phyloP scores from a whole-genome alignment of 1,140 invertebrate genomes.

The Drosophila athabasca region DNA sequence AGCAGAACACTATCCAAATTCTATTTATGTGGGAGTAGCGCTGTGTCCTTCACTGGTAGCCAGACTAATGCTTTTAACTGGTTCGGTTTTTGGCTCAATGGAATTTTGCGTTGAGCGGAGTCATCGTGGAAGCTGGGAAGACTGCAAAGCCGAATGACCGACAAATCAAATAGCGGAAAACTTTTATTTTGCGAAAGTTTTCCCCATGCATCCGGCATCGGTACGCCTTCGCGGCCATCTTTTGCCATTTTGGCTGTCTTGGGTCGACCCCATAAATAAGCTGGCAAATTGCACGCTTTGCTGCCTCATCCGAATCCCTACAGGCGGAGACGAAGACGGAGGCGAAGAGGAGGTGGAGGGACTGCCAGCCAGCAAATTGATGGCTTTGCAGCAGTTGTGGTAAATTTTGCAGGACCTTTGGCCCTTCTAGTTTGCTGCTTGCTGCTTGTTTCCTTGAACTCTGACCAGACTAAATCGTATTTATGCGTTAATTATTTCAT shows the following conservation, averaged over 20 bases:
- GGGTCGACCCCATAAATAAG: constrained; percentile 70
- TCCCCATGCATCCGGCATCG: constrained; percentile 56
- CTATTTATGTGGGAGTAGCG: constrained; percentile 57
- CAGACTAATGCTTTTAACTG: constrained; percentile 38
- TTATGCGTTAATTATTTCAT: constrained; percentile 79
- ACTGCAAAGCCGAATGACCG: constrained; percentile 49
- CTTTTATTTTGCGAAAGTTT: constrained; percentile 77
- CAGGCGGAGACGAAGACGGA: background rate
- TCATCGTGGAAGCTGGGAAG: background rate
- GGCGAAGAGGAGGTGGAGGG: too few relatives aligned
- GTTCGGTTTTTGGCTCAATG: constrained; percentile 42
- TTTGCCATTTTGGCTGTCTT: constrained; percentile 35
- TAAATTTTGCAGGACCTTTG: constrained; percentile 40
- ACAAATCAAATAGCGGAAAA: constrained; percentile 80
- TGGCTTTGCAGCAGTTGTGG: constrained; percentile 67
- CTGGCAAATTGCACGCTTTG: constrained; percentile 72
- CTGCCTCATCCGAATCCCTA: constrained; percentile 35
- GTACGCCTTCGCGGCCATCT: background rate
- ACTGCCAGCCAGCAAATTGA: constrained; percentile 53
- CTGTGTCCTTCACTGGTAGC: constrained; percentile 29
- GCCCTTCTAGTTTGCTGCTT: constrained; percentile 15
- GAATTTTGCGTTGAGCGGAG: constrained; percentile 16
- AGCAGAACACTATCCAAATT: constrained; percentile 59
- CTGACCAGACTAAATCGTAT: constrained; percentile 34
- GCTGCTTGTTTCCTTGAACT: constrained; percentile 48